Conservation (phyloP, 2,797 vertebrate species). For the Pyrrhura leucotis region DNA sequence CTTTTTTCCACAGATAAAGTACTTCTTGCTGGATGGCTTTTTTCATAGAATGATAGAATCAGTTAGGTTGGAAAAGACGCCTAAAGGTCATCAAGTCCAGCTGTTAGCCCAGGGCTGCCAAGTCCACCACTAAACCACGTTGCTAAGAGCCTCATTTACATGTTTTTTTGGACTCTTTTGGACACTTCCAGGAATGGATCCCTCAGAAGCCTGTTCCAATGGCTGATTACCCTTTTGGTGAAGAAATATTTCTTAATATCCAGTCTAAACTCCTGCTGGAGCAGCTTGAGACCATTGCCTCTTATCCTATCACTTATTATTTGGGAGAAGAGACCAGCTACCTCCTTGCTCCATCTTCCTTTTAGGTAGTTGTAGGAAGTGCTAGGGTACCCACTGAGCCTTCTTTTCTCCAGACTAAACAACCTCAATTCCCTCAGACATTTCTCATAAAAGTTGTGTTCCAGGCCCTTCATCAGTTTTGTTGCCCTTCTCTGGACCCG, state of each 20-base stretch:
- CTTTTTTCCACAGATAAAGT: background rate
- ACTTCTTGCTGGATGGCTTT: background rate
- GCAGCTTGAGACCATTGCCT: background rate
- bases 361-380: background rate
- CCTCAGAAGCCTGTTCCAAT: background rate
- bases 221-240: background rate
- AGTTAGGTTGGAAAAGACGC: background rate
- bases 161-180: background rate
- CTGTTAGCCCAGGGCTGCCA: background rate
- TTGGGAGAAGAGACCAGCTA: background rate
- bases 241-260: background rate
- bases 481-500: background rate
- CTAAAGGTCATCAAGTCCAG: background rate
- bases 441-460: background rate
- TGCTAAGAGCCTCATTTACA: background rate
- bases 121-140: background rate
- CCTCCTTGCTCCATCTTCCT: background rate
- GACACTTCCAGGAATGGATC: background rate
- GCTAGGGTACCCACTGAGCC: background rate
- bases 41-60: background rate
- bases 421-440: background rate
- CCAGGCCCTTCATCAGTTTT: background rate
- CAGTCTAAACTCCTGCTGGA: background rate
- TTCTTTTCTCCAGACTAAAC: background rate
- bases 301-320: background rate